Base-by-base conservation (phyloP, 2,113 vertebrate species). In the Poeciliopsis retropinna region DNA sequence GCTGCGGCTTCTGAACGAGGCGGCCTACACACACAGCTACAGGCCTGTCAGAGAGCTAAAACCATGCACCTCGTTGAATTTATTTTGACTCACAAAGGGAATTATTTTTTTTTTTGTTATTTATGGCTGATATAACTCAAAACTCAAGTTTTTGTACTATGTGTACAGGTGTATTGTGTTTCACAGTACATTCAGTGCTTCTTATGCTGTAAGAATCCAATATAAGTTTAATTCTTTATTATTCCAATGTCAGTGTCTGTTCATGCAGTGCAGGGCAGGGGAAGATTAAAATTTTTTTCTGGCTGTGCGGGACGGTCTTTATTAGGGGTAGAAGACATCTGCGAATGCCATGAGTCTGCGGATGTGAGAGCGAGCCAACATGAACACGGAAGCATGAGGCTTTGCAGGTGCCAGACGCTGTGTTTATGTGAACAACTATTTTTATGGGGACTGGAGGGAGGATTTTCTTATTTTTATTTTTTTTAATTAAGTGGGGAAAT, bases 21-120 rank as follows among this genome's bases (percentile, higher is more conserved):
- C 82, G 67, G 81, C 91, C 90, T 85, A 91, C 92, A 88, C 92
- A 87, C 14, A 75, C 74, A 64, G 81, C 77, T 63, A 75, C 84
- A 80, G 74, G 87, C 64, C 1, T 41, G 86, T 86, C 72, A 47
- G 72, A 75, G 77, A 80, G 81, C 74, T 83, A 73, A 76, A 87
- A 83, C 75, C 76, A 66, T 22, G 3, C 3, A 57, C 72, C 64
- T 88, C 75, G 64, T 30, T 68, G 32, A 62, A 31, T 29, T 82
- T 81, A 83, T 85, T 75, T 80, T 70, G 80, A 78, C 75, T 87
- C 57, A 22, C 13, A 25, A 78, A 70, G 67, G 54, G 47, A 73
- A 54, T 63, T 31, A 5, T 31, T 12, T 37, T 64, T 30, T 54
- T 72, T 29, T 15, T 64, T 10, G 22, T 54, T 81, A 25, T 76